phyloP scores from a whole-genome alignment of 1,140 invertebrate species.

The Diabrotica virgifera region DNA sequence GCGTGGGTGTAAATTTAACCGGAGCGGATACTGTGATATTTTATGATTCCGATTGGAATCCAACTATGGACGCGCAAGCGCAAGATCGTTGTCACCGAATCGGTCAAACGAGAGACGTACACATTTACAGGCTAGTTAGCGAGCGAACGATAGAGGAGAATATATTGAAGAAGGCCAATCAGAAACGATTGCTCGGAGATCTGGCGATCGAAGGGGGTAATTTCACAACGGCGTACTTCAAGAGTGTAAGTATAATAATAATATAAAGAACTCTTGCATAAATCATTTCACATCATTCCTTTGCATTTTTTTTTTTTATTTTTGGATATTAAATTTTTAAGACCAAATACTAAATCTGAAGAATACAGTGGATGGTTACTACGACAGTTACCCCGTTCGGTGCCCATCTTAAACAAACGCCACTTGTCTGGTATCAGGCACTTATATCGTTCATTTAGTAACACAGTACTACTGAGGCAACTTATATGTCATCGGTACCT shows the following conservation, averaged over 20 bases:
- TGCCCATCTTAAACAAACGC: no score
- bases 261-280: neutral
- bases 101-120: constrained; percentile 98
- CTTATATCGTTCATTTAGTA: no score
- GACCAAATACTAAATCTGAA: neutral
- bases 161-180: constrained; percentile 98
- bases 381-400: no score
- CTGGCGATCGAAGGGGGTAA: constrained; percentile 98
- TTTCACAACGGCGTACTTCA: constrained; percentile 97
- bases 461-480: no score
- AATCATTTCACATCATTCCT: neutral
- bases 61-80: constrained; percentile 99
- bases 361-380: no score
- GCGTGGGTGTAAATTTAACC: constrained; percentile 97
- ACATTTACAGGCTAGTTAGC: constrained; percentile 96
- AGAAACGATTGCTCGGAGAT: constrained; percentile 94
- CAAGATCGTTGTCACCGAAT: constrained; percentile 98
- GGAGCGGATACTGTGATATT: constrained; percentile 99
- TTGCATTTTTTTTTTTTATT: no score
- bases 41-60: constrained; percentile 99
- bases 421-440: no score
- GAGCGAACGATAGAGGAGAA: constrained; percentile 99
- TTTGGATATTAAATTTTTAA: no score
- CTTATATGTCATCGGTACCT: no score
- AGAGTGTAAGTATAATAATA: constrained; percentile 75